phyloP scores from a whole-genome alignment of 2,113 vertebrate species.

The Pseudorhombus dupliciocellatus region DNA sequence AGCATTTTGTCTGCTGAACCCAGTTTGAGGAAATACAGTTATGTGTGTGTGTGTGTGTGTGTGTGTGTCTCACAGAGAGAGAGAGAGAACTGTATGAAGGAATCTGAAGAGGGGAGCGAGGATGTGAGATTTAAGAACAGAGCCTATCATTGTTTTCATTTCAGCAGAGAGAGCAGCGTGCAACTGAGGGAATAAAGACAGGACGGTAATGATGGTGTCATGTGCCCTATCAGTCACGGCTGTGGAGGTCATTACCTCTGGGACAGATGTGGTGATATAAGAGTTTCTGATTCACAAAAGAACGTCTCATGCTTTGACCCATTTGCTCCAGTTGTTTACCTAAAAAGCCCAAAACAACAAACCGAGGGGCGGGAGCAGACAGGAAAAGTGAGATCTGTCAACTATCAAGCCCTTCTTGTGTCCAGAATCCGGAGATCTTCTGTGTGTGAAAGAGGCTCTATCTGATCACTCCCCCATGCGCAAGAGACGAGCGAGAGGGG shows the following conservation, averaged over 20 bases:
- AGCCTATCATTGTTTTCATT: conserved; percentile 65
- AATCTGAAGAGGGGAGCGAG: conserved; percentile 25
- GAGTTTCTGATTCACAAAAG: background rate
- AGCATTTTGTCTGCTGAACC: conserved; percentile 59
- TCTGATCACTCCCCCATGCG: conserved; percentile 62
- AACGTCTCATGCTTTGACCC: background rate
- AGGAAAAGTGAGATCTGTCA: conserved; percentile 22
- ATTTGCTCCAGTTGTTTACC: background rate
- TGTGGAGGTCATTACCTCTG: conserved; percentile 10
- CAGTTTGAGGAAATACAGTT: conserved; percentile 43
- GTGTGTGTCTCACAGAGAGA: background rate
- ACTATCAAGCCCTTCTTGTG: conserved; percentile 30
- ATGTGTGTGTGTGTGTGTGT: conserved; percentile 31
- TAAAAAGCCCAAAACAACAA: background rate
- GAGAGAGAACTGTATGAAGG: conserved; percentile 38
- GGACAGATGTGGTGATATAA: background rate
- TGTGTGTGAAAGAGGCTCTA: conserved; percentile 49
- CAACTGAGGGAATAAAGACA: conserved; percentile 17
- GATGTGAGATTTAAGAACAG: conserved; percentile 60
- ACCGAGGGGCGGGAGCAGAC: background rate
- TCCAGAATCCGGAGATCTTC: conserved; percentile 46
- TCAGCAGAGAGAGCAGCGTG: conserved; percentile 23
- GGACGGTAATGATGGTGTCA: conserved; percentile 29
- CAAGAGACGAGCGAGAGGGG: conserved; percentile 52
- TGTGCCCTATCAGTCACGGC: conserved; percentile 26